Conservation (phyloP, 2,888 invertebrate genomes). For the Drosophila merina region DNA sequence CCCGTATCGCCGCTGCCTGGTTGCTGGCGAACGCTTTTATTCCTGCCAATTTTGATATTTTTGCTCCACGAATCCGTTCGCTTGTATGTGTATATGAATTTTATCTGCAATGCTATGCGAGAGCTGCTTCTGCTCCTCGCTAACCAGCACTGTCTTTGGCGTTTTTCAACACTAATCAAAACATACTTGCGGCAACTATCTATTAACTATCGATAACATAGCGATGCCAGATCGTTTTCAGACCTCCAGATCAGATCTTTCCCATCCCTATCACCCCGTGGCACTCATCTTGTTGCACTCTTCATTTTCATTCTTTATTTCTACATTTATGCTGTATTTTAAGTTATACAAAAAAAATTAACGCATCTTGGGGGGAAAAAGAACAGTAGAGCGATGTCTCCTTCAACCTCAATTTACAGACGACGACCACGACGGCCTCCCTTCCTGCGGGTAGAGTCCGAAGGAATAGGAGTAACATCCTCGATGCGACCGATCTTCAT, state of each 20-base stretch:
- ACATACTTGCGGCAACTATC: neutral
- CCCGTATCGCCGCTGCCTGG: conserved; percentile 19
- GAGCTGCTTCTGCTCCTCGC: conserved; percentile 8
- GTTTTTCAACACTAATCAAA: neutral
- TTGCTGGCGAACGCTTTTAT: conserved; percentile 29
- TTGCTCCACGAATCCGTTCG: conserved; percentile 53
- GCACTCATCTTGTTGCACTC: conserved; percentile 6
- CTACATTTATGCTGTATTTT: conserved; percentile 37
- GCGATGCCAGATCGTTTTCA: neutral
- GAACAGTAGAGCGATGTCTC: conserved; percentile 34
- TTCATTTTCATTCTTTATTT: conserved; percentile 36
- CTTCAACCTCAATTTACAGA: conserved; percentile 88
- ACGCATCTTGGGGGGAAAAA: conserved; percentile 55
- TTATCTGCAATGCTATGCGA: conserved; percentile 26
- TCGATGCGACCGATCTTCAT: conserved; percentile 99
- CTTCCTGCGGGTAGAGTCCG: conserved; percentile 99
- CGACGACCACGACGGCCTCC: conserved; percentile 99
- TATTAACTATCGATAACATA: neutral
- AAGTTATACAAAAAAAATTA: conserved; percentile 31
- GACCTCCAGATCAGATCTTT: neutral
- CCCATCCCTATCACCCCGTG: neutral
- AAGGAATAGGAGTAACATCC: conserved; percentile 99
- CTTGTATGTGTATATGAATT: conserved; percentile 67
- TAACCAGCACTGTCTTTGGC: neutral
- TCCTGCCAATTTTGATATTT: conserved; percentile 43